Base-by-base conservation (phyloP, 1,140 invertebrate genomes). In the Notospermus geniculatus region DNA sequence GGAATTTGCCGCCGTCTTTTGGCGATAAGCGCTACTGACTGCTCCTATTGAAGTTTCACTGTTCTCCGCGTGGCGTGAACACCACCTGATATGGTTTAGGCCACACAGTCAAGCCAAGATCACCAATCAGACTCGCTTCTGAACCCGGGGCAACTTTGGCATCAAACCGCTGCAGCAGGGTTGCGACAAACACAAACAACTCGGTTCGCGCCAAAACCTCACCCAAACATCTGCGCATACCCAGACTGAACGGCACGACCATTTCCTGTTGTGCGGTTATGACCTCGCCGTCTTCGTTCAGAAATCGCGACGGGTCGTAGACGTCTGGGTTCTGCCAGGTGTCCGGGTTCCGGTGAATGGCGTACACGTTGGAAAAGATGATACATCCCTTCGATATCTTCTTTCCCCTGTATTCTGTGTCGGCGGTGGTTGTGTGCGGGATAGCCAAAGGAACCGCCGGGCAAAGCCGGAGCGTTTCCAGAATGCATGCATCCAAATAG, bases 401-500 rank as follows among this genome's bases (percentile, higher is more conserved):
- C 32, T 36, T 36, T 36, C 32, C 32, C 15, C 32, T 36, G 32
- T 36, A 36, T 36, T 36, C 32, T 15, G 15, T 15, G 15, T 36
- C 32, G 5, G 32, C 15, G 4, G 32, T 36, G 5, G 32, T 15
- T 36, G 32, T 15, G 32, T 36, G 32, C 15, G 32, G 32, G 4
- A 36, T 36, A 36, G 32, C 32, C 32, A 36, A 15, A 4, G 32
- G 71, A 15, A 69, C 65, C 9, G 71, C 63, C 0, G 70, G 65
- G 25, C 62, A 63, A 45, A 63, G 63, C 39, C 73, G 36, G 46
- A 68, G 65, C 7, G 68, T 32, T 54, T 75, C 72, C 59, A 65
- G 65, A 17, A 75, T 60, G 17, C 62, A 57, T 1, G 73, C 72
- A 30, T 73, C 63, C 11, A 67, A 63, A 59, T 63, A 73, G n/a